Percentiles rank a stretch among this genome's conserved stretches.
phyloP scores from a whole-genome alignment of 2,113 vertebrate genomes.

The Felis catus region F.catus_Fca126_mat1.0 CM031419.1:143874001-143874500 shows the following conservation, averaged over 20 bases:
- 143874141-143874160: neutral
- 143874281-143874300: neutral
- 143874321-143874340: neutral
- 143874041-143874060: neutral
- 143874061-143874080: neutral
- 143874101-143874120: neutral
- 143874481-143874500: neutral
- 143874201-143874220: neutral
- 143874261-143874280: neutral
- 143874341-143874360: neutral
- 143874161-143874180: neutral
- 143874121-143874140: neutral
- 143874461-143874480: neutral
- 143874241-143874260: neutral
- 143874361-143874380: neutral
- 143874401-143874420: neutral
- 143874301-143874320: neutral
- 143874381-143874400: neutral
- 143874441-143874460: neutral
- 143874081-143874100: neutral
- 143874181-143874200: neutral
- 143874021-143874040: neutral
- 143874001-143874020: neutral
- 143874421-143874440: neutral
- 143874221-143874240: too few relatives aligned